Conservation (phyloP, 2,797 vertebrate genomes). For the Ambastaia sidthimunki region DNA sequence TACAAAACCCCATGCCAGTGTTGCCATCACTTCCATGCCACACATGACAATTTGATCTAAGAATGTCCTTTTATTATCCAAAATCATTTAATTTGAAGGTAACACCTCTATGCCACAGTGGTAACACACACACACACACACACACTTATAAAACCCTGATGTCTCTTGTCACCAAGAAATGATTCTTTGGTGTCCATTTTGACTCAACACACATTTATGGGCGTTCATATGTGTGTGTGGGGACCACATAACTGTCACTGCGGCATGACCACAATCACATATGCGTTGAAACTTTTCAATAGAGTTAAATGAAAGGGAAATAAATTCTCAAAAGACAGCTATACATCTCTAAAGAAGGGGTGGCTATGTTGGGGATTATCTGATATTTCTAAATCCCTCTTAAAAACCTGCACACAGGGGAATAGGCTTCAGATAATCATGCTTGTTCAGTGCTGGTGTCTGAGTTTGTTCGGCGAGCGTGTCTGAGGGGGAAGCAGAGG, state of each 20-base stretch:
- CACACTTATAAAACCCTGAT: background rate
- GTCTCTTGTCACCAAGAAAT: conserved; percentile 74
- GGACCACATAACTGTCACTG: background rate
- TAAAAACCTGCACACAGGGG: conserved; percentile 75
- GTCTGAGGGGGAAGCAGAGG: conserved; percentile 64
- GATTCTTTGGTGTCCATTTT: conserved; percentile 56
- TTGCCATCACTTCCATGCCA: conserved; percentile 4
- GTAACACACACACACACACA: conserved; percentile 27
- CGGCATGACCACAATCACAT: conserved; percentile 18
- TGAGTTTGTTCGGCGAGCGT: conserved; percentile 75
- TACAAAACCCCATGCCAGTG: background rate
- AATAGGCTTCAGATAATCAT: conserved; percentile 69
- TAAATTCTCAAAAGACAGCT: conserved; percentile 3
- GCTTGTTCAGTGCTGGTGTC: conserved; percentile 40
- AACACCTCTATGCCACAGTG: background rate
- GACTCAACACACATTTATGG: conserved; percentile 1
- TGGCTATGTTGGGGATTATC: conserved; percentile 67
- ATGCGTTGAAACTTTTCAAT: background rate
- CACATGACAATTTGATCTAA: conserved; percentile 1
- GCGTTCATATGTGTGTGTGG: conserved; percentile 18
- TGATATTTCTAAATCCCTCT: conserved; percentile 74
- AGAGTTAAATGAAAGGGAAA: conserved; percentile 23
- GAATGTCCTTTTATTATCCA: background rate
- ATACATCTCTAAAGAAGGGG: conserved; percentile 41
- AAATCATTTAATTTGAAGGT: background rate